phyloP scores from a whole-genome alignment of 2,888 invertebrate species.

The Lithodes maja region DNA sequence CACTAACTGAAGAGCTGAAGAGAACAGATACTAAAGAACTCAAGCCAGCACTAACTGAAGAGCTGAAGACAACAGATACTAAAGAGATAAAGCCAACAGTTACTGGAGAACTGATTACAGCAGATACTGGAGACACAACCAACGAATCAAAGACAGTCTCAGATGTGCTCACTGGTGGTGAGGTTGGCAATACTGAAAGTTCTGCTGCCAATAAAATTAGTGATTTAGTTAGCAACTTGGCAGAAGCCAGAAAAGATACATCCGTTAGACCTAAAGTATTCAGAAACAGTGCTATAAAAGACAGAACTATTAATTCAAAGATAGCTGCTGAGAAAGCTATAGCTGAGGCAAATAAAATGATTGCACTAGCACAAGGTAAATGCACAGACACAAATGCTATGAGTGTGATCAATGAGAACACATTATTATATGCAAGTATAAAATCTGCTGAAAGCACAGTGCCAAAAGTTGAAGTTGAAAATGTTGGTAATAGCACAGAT shows the following conservation, averaged over 20 bases:
- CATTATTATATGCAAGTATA: background rate
- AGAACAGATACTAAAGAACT: no score
- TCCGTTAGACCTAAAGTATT: no score
- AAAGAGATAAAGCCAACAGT: background rate
- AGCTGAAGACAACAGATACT: background rate
- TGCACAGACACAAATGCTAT: background rate
- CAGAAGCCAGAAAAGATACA: no score
- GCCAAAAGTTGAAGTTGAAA: background rate
- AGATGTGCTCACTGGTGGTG: no score
- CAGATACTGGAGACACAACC: background rate
- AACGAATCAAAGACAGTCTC: background rate
- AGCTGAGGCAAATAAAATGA: background rate
- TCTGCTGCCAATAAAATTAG: no score
- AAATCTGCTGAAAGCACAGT: background rate
- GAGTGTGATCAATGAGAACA: constrained; percentile 3
- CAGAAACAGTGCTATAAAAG: no score
- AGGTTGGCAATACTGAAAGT: no score
- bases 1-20: no score
- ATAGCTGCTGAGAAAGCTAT: background rate
- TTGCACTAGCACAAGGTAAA: background rate
- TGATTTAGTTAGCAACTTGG: no score
- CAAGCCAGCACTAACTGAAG: no score
- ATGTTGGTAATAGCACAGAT: background rate
- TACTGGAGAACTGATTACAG: background rate
- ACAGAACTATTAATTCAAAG: background rate